Evolutionary conservation across 2,888 invertebrate species (phyloP), one percentile per base, ranked within the genome.

Genomic region (Drosophila tripunctata): DNA sequence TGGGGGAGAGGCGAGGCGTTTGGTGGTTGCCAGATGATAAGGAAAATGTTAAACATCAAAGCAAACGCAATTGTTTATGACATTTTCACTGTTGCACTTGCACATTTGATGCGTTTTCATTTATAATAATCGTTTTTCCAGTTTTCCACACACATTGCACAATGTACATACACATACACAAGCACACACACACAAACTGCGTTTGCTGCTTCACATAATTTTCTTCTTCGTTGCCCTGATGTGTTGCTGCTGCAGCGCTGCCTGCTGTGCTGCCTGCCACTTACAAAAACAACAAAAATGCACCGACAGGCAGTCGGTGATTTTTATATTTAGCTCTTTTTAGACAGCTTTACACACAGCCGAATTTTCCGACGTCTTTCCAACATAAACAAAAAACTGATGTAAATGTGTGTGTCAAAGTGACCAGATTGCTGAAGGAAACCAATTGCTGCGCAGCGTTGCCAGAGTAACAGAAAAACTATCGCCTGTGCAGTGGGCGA

Each of bases 321-420:
- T 76, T 86, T 81, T 81, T 81, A 81, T 86, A 81, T 83, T 83
- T 81, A 81, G 80, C 80, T 85, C n/a, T 84, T 80, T 80, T 80
- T 84, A 80, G 85, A n/a, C 78, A 84, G 81, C 83, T 84, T 84
- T 79, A 81, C 81, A 78, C 70, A 74, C 67, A 75, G 66, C 75
- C 78, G 75, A 84, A 67, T 84, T 84, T 79, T 83, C 81, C 78
- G 84, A 80, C 65, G 57, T 73, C 55, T 70, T 63, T 62, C 69
- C 80, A 81, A 81, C 86, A 81, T 81, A 81, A 81, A 81, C 80
- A 81, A 81, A 81, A 81, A 81, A 82, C 68, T 69, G 74, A 67
- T 76, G 73, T 74, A 73, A 70, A 58, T 67, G 54, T 71, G 41
- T 47, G 30, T n/a, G n/a, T n/a, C 24, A 73, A 57, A 36, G 60